A percentile compares a stretch with the other conserved stretches of the same genome.
phyloP scores from a whole-genome alignment of 2,797 vertebrate species.

The Spinibarbus caldwelli region DNA sequence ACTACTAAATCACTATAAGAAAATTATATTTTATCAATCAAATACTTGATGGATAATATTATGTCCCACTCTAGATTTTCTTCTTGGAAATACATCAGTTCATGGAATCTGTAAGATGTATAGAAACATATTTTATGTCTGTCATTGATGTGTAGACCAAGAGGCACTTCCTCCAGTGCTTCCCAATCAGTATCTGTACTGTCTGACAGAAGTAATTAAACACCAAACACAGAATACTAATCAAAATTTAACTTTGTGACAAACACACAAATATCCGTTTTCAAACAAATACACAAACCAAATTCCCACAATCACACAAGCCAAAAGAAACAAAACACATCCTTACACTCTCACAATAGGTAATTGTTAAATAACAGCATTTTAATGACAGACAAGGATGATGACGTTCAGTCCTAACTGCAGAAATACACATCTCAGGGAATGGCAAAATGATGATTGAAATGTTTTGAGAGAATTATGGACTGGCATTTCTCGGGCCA shows the following conservation, averaged over 20 bases:
- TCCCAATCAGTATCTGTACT: constrained; percentile 53
- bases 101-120: background rate
- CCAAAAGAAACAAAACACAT: background rate
- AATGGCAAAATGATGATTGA: constrained; percentile 7
- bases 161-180: constrained; percentile 37
- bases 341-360: background rate
- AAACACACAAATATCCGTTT: background rate
- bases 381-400: background rate
- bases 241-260: constrained; percentile 20
- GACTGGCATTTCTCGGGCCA: background rate
- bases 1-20: background rate
- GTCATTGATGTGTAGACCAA: no score
- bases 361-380: background rate
- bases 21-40: background rate
- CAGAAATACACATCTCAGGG: background rate
- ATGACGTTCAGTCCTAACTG: background rate
- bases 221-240: constrained; percentile 49
- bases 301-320: constrained; percentile 18
- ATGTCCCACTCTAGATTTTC: background rate
- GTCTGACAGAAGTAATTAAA: constrained; percentile 53
- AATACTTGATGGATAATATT: background rate
- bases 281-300: background rate
- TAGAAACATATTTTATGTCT: constrained; percentile 9
- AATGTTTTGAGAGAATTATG: constrained; percentile 5
- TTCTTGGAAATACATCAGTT: constrained; percentile 1